Percentiles rank a stretch among this genome's conserved stretches.
These are phyloP conservation scores for Lamellibrachia satsuma DNA, from an alignment of 2,888 invertebrate species.

Conservation along the genomic window DNA sequence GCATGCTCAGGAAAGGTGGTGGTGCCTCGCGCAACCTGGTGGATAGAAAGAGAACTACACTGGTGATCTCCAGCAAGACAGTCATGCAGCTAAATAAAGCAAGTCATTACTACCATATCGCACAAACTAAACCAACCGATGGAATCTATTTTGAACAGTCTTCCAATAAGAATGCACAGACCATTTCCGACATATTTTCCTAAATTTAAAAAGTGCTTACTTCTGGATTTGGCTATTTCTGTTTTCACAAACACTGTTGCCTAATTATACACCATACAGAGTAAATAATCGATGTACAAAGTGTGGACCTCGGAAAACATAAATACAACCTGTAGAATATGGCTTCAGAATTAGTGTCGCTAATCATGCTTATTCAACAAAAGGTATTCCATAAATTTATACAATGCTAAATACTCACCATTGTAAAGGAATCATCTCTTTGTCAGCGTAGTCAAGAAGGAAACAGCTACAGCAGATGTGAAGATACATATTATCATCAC, in stretches of 20 bases:
- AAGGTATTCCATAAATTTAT: no score
- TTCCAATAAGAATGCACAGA: no score
- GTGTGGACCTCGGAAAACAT: neutral
- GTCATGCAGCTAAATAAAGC: neutral
- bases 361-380: neutral
- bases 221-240: no score
- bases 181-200: no score
- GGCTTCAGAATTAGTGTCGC: neutral
- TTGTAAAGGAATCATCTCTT: neutral
- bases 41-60: slow-evolving; percentile 14
- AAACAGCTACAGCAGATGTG: neutral
- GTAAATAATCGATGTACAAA: neutral
- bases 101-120: neutral
- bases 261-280: neutral
- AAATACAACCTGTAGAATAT: neutral
- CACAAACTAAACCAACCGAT: neutral
- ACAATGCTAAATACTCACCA: neutral
- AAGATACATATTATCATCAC: neutral
- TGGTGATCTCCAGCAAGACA: neutral
- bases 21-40: slow-evolving; percentile 28
- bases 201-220: no score
- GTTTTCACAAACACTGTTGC: neutral
- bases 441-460: neutral
- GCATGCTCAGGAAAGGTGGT: neutral
- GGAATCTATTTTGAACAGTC: neutral